Percentiles rank a stretch among this genome's conserved stretches.
These are phyloP conservation scores for Brachirus orientalis DNA, from an alignment of 2,113 vertebrate genomes.

Conservation along the genomic window DNA sequence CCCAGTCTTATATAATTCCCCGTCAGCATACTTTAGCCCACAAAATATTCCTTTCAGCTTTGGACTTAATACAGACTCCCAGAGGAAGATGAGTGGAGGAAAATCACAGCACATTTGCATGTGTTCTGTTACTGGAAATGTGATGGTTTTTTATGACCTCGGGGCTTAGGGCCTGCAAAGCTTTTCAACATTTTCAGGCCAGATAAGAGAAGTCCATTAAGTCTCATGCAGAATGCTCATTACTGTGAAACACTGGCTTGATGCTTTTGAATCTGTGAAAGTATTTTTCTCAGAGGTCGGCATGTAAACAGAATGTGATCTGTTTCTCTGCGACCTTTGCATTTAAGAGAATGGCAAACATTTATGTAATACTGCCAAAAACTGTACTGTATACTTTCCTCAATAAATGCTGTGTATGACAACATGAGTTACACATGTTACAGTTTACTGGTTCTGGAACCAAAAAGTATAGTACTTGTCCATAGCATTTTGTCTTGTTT, in stretches of 20 bases:
- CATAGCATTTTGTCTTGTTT: too few species aligned
- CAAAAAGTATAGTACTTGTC: too few species aligned
- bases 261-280: slow-evolving; percentile 12
- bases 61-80: slow-evolving; percentile 41
- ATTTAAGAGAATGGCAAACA: neutral
- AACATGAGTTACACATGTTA: too few species aligned
- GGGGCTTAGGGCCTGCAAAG: slow-evolving; percentile 30
- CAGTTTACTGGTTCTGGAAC: too few species aligned
- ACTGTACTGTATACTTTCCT: too few species aligned
- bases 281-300: too few species aligned
- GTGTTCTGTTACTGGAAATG: slow-evolving; percentile 33
- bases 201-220: slow-evolving; percentile 55
- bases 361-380: neutral
- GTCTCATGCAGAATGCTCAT: slow-evolving; percentile 26
- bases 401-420: too few species aligned
- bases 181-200: slow-evolving; percentile 46
- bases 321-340: slow-evolving; percentile 9
- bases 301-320: slow-evolving; percentile 1
- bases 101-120: slow-evolving; percentile 13
- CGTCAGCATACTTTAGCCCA: slow-evolving; percentile 32
- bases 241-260: slow-evolving; percentile 31
- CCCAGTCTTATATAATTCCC: slow-evolving; percentile 31
- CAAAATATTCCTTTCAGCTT: slow-evolving; percentile 32
- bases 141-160: slow-evolving; percentile 37
- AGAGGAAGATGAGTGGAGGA: slow-evolving; percentile 3